phyloP scores from a whole-genome alignment of 2,888 invertebrate genomes.

The Hofmannophila pseudospretella region DNA sequence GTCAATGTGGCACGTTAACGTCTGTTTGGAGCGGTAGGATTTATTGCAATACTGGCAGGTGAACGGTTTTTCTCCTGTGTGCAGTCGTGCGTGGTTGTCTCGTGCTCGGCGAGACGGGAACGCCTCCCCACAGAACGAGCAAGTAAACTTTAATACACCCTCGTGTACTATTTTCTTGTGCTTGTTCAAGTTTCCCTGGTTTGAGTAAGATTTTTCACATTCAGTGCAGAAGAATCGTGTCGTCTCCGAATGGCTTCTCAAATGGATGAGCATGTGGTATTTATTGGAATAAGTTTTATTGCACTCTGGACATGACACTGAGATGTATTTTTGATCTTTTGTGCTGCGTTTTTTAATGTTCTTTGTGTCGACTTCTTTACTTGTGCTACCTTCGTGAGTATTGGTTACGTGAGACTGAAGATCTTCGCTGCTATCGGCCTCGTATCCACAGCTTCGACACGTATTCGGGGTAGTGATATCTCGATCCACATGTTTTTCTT shows the following conservation, averaged over 20 bases:
- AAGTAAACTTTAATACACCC: constrained; percentile 54
- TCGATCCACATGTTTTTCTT: constrained; percentile 27
- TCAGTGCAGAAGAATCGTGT: constrained; percentile 43
- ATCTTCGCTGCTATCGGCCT: constrained; percentile 17
- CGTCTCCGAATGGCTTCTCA: constrained; percentile 47
- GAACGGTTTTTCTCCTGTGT: constrained; percentile 66
- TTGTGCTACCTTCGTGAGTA: constrained; percentile 13
- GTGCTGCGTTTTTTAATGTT: constrained; percentile 18
- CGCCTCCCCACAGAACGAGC: constrained; percentile 63
- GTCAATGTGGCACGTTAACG: constrained; percentile 45
- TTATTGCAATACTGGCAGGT: constrained; percentile 58
- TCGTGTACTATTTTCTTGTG: constrained; percentile 63
- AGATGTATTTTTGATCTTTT: constrained; percentile 46
- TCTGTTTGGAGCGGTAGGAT: constrained; percentile 44
- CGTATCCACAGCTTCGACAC: constrained; percentile 40
- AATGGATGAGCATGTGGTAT: constrained; percentile 66
- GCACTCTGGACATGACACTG: constrained; percentile 67
- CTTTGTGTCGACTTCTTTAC: constrained; percentile 9
- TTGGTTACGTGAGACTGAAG: constrained; percentile 28
- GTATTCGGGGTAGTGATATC: constrained; percentile 8
- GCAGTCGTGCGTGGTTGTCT: constrained; percentile 55
- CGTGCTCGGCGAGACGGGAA: constrained; percentile 61
- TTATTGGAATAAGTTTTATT: constrained; percentile 67
- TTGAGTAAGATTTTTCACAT: constrained; percentile 65
- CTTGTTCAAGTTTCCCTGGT: constrained; percentile 53